phyloP scores from a whole-genome alignment of 1,140 invertebrate genomes.

The Oncopodura yosiiana region DNA sequence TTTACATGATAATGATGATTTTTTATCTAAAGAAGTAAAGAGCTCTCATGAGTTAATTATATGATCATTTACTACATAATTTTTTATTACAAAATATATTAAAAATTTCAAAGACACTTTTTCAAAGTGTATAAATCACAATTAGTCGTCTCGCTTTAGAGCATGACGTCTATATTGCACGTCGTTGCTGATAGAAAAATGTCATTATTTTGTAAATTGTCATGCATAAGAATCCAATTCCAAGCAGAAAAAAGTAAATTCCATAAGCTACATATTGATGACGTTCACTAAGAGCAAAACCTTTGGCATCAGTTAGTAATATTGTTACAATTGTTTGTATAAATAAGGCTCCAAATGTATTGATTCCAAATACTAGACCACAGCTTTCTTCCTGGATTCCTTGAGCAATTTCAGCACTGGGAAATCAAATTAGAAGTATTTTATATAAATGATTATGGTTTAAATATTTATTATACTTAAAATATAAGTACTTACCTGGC shows the following conservation, averaged over 20 bases:
- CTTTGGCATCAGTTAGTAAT: conserved; percentile 46
- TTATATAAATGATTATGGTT: background rate
- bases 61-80: no score
- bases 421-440: background rate
- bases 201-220: no score
- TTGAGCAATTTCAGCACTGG: conserved; percentile 71
- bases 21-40: no score
- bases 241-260: conserved; percentile 48
- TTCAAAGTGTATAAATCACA: no score
- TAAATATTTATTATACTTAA: background rate
- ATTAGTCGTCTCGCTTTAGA: no score
- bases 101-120: no score
- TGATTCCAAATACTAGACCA: conserved; percentile 79
- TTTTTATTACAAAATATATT: no score
- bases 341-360: conserved; percentile 67
- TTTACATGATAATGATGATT: no score
- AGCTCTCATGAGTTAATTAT: no score
- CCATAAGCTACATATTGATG: conserved; percentile 53
- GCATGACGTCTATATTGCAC: no score
- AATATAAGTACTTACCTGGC: conserved; percentile 55
- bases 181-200: no score
- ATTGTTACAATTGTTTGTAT: conserved; percentile 68
- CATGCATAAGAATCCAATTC: no score
- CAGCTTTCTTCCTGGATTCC: conserved; percentile 69
- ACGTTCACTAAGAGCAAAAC: conserved; percentile 38